Evolutionary conservation across 2,888 invertebrate species (phyloP).

Genomic region (Podotricha telesiphe): DNA sequence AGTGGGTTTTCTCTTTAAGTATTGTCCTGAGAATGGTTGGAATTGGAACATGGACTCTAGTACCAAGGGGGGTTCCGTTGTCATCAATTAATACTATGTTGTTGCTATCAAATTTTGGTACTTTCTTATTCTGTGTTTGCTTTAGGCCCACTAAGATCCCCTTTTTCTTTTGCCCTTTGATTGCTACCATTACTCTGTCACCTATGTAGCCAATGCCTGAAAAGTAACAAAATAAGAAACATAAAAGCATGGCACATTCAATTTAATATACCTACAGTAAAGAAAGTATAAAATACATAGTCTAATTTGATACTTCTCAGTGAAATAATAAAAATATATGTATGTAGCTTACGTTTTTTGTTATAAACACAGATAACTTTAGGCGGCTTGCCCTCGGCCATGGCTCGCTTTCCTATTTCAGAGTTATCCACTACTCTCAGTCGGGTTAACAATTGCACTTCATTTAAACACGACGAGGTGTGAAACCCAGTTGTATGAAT

Average conservation of each 20-base stretch:
- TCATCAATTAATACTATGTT: slow-evolving; percentile 98
- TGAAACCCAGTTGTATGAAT: slow-evolving; percentile 74
- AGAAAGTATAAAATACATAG: too few relatives aligned
- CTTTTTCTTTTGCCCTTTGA: slow-evolving; percentile 97
- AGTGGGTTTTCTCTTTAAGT: slow-evolving; percentile 90
- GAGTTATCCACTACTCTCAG: slow-evolving; percentile 98
- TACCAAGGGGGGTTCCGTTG: slow-evolving; percentile 96
- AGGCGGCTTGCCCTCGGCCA: slow-evolving; percentile 97
- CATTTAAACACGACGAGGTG: slow-evolving; percentile 82
- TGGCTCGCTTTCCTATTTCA: slow-evolving; percentile 96
- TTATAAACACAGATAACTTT: slow-evolving; percentile 97
- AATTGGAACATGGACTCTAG: slow-evolving; percentile 96
- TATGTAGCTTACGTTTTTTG: slow-evolving; percentile 81
- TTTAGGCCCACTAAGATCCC: slow-evolving; percentile 92
- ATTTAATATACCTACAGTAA: too few relatives aligned
- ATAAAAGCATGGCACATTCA: neutral
- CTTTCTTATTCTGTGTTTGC: slow-evolving; percentile 90
- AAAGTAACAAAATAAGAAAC: slow-evolving; percentile 37
- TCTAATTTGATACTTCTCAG: too few relatives aligned
- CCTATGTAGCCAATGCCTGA: slow-evolving; percentile 85
- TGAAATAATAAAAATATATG: slow-evolving; percentile 2
- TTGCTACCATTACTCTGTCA: slow-evolving; percentile 95
- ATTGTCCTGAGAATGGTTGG: slow-evolving; percentile 94
- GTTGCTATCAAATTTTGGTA: slow-evolving; percentile 97
- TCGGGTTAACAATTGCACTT: slow-evolving; percentile 89